A percentile compares a stretch with the other conserved stretches of the same genome.
These are phyloP conservation scores for Microplitis mediator DNA, from an alignment of 1,140 invertebrate genomes.

Conservation along the genomic window DNA sequence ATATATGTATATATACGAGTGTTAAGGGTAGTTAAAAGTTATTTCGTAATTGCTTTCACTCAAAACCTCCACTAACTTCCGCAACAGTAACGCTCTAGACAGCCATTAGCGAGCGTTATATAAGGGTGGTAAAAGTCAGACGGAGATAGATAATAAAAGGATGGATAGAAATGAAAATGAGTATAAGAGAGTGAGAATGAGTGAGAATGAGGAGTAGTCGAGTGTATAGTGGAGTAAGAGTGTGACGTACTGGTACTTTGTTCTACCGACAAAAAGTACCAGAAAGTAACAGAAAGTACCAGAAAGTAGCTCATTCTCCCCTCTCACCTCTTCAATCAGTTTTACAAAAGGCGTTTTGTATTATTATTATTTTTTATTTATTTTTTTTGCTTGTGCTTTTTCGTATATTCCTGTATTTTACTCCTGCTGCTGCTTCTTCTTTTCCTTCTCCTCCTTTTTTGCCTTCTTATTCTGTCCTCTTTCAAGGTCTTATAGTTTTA, in stretches of 20 bases:
- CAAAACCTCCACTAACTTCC: not conserved
- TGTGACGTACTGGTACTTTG: not conserved
- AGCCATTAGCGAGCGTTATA: not conserved
- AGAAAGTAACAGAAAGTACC: not conserved
- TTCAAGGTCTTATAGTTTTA: not conserved
- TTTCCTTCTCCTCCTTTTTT: no score
- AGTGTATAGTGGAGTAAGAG: not conserved
- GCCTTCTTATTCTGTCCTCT: no score
- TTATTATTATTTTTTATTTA: not conserved
- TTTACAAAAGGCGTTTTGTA: not conserved
- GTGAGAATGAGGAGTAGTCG: no score
- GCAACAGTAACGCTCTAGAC: not conserved
- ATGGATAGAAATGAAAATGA: no score
- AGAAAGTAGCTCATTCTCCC: conserved; percentile 1
- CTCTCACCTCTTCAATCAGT: not conserved
- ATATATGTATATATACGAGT: no score
- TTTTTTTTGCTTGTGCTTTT: not conserved
- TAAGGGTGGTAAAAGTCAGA: no score
- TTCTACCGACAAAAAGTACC: not conserved
- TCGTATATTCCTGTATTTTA: no score
- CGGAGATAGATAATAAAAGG: no score
- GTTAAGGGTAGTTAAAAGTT: not conserved
- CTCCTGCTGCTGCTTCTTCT: no score
- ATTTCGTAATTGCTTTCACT: not conserved
- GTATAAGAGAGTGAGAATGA: no score